Conservation (phyloP, 2,797 vertebrate species). For the Neosilurus mollespiculum region DNA sequence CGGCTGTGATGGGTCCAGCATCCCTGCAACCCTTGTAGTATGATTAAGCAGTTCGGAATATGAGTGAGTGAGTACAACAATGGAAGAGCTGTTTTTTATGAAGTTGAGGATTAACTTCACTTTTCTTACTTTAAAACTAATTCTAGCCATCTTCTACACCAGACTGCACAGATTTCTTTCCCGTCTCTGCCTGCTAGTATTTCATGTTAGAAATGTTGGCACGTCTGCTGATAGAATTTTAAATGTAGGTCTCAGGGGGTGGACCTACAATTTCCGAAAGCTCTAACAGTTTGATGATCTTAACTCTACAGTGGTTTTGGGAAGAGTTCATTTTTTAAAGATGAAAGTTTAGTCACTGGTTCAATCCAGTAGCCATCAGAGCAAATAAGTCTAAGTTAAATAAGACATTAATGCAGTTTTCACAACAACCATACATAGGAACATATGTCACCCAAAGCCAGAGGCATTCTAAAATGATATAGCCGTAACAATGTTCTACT, state of each 20-base stretch:
- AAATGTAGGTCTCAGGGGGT: conserved; percentile 1
- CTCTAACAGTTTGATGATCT: not conserved
- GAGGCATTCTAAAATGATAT: conserved; percentile 42
- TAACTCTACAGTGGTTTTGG: not conserved
- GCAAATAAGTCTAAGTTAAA: conserved; percentile 36
- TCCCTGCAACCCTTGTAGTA: too few species aligned
- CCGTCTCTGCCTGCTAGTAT: not conserved
- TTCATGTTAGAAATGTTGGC: conserved; percentile 4
- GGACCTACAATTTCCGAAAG: not conserved
- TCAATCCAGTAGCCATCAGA: conserved; percentile 27
- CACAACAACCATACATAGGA: conserved; percentile 34
- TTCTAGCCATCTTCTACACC: not conserved
- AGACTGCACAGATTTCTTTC: not conserved
- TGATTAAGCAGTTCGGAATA: too few species aligned
- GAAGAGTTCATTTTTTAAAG: not conserved
- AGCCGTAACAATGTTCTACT: conserved; percentile 31
- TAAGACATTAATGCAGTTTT: conserved; percentile 31
- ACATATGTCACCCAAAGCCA: conserved; percentile 43
- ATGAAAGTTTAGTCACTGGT: conserved; percentile 26
- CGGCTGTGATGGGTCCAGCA: too few species aligned
- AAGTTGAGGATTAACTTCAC: not conserved
- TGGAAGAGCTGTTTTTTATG: not conserved
- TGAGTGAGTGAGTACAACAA: not conserved
- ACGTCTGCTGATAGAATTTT: conserved; percentile 6
- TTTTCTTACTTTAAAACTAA: not conserved